These are phyloP conservation scores for Anabas testudineus DNA, from an alignment of 2,797 vertebrate genomes.

Conservation along the genomic window DNA sequence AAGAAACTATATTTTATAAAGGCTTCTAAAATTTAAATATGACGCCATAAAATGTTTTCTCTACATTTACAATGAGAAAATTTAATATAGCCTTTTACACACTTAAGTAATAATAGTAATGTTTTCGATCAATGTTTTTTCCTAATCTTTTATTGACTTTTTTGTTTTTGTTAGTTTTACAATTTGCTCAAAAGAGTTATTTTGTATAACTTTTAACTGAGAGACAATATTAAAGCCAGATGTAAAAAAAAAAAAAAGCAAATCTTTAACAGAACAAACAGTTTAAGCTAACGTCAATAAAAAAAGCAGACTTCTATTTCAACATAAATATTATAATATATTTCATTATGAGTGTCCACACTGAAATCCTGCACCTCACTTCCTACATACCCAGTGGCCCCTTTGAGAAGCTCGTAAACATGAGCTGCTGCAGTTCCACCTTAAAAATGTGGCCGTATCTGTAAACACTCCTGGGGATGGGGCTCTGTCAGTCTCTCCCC, in stretches of 20 bases:
- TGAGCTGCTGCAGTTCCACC: conserved; percentile 58
- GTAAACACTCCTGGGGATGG: background rate
- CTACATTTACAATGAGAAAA: no score
- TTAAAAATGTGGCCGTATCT: conserved; percentile 61
- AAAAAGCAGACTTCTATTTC: background rate
- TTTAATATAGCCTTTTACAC: no score
- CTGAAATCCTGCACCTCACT: background rate
- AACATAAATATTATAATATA: background rate
- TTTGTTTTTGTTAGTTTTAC: no score
- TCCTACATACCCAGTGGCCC: background rate
- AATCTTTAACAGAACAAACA: background rate
- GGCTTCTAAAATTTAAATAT: no score
- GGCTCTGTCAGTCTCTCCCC: conserved; percentile 17
- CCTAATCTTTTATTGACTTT: no score
- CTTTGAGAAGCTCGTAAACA: background rate
- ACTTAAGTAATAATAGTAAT: no score
- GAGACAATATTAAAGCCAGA: no score
- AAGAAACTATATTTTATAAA: no score
- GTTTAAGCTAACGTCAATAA: background rate
- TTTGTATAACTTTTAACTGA: no score
- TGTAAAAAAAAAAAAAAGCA: background rate
- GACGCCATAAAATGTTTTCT: no score
- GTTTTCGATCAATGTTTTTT: no score
- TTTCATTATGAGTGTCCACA: background rate
- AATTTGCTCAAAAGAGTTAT: no score